Conservation (phyloP, 2,797 vertebrate species). For the Cynodonichthys magdalenae region DNA sequence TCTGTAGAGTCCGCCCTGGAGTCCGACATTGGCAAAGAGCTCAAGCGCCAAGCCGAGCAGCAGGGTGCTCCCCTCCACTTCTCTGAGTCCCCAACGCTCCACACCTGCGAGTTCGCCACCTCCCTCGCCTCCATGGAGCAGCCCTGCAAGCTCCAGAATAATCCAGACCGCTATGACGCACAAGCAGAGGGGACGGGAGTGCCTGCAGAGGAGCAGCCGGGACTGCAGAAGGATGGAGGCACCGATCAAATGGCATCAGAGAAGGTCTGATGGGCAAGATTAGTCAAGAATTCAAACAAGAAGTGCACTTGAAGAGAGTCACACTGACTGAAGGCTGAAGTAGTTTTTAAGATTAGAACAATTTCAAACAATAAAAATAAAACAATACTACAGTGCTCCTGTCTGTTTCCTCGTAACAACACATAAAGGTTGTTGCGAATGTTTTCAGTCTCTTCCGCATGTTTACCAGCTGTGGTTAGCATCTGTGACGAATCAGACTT, state of each 20-base stretch:
- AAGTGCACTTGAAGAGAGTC: constrained; percentile 59
- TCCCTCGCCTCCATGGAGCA: constrained; percentile 76
- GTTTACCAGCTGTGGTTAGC: constrained; percentile 77
- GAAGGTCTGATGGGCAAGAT: constrained; percentile 35
- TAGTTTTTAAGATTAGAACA: constrained; percentile 16
- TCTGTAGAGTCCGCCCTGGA: constrained; percentile 82
- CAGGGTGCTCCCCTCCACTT: constrained; percentile 71
- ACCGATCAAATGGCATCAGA: constrained; percentile 76
- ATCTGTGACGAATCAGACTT: constrained; percentile 66
- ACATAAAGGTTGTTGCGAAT: constrained; percentile 70
- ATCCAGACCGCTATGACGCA: constrained; percentile 80
- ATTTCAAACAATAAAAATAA: constrained; percentile 4
- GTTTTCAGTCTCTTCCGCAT: constrained; percentile 85
- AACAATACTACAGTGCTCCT: constrained; percentile 80
- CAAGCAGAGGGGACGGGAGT: constrained; percentile 55
- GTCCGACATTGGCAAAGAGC: constrained; percentile 84
- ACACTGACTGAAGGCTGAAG: constrained; percentile 14
- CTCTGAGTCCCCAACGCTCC: constrained; percentile 47
- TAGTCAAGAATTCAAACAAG: constrained; percentile 29
- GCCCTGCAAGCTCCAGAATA: constrained; percentile 80
- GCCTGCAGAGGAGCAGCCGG: constrained; percentile 11
- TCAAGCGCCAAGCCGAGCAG: constrained; percentile 80
- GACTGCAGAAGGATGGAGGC: constrained; percentile 10
- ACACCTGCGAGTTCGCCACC: constrained; percentile 59
- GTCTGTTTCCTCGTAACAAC: constrained; percentile 84